phyloP scores from a whole-genome alignment of 2,888 invertebrate genomes.

The Rambutsinella grinnellia region DNA sequence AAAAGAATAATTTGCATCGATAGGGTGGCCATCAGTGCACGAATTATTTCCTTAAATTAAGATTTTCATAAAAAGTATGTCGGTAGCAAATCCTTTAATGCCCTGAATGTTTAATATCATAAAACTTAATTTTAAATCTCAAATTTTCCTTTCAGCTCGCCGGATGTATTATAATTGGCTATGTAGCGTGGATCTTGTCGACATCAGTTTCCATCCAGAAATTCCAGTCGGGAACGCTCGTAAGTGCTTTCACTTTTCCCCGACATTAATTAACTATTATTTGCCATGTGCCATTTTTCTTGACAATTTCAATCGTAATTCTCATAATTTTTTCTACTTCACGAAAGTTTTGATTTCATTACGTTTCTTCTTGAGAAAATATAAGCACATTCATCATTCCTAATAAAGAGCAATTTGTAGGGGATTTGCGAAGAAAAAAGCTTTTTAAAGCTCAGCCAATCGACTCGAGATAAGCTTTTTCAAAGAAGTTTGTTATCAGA shows the following conservation, averaged over 20 bases:
- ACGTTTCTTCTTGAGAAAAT: too few relatives aligned
- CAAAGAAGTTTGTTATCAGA: too few relatives aligned
- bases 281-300: too few relatives aligned
- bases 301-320: background rate
- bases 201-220: slow-evolving; percentile 68
- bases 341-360: too few relatives aligned
- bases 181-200: slow-evolving; percentile 69
- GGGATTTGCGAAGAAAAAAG: too few relatives aligned
- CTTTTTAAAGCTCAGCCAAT: too few relatives aligned
- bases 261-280: too few relatives aligned
- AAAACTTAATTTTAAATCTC: slow-evolving; percentile 4
- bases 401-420: too few relatives aligned
- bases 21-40: too few relatives aligned
- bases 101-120: background rate
- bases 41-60: background rate
- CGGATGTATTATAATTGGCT: slow-evolving; percentile 68
- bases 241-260: slow-evolving; percentile 63
- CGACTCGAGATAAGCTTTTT: too few relatives aligned
- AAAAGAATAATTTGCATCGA: too few relatives aligned
- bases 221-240: slow-evolving; percentile 69
- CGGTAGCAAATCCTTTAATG: background rate
- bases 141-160: slow-evolving; percentile 67
- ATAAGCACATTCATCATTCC: too few relatives aligned
- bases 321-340: background rate
- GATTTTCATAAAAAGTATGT: background rate